Evolutionary conservation across 2,888 invertebrate species (phyloP).

Genomic region (Lutraria lutraria): DNA sequence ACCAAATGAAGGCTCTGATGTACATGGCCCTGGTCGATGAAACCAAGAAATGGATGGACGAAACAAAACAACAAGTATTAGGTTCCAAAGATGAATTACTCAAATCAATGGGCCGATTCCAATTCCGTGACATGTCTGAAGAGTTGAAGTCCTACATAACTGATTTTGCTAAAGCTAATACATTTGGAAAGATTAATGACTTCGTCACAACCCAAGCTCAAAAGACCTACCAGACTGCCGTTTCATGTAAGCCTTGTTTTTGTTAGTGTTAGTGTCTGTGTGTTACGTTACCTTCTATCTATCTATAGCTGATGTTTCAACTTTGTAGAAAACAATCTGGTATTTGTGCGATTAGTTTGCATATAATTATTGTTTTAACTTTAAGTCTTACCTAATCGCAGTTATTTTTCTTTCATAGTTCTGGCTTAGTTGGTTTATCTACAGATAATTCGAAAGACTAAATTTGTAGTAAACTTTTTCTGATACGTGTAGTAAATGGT

Average conservation of each 20-base stretch:
- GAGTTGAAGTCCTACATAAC: conserved; percentile 41
- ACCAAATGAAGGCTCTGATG: conserved; percentile 42
- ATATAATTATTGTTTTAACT: too few relatives aligned
- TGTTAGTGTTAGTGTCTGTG: too few relatives aligned
- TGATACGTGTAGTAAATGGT: too few relatives aligned
- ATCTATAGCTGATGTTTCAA: too few relatives aligned
- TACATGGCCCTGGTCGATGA: conserved; percentile 46
- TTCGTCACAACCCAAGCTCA: conserved; percentile 57
- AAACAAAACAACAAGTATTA: conserved; percentile 49
- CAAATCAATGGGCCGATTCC: conserved; percentile 20
- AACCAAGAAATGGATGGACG: conserved; percentile 58
- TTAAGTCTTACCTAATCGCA: too few relatives aligned
- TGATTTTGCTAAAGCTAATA: conserved; percentile 33
- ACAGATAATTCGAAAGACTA: too few relatives aligned
- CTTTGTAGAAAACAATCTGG: too few relatives aligned
- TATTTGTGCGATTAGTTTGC: too few relatives aligned
- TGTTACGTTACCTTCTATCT: too few relatives aligned
- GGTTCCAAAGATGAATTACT: conserved; percentile 54
- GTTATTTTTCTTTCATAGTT: too few relatives aligned
- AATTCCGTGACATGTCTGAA: conserved; percentile 33
- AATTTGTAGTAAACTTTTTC: too few relatives aligned
- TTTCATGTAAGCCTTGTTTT: conserved; percentile 40
- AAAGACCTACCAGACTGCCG: conserved; percentile 37
- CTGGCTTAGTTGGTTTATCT: too few relatives aligned
- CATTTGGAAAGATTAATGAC: conserved; percentile 24